Conservation (phyloP, 2,797 vertebrate genomes). For the Acanthiza pusilla region DNA sequence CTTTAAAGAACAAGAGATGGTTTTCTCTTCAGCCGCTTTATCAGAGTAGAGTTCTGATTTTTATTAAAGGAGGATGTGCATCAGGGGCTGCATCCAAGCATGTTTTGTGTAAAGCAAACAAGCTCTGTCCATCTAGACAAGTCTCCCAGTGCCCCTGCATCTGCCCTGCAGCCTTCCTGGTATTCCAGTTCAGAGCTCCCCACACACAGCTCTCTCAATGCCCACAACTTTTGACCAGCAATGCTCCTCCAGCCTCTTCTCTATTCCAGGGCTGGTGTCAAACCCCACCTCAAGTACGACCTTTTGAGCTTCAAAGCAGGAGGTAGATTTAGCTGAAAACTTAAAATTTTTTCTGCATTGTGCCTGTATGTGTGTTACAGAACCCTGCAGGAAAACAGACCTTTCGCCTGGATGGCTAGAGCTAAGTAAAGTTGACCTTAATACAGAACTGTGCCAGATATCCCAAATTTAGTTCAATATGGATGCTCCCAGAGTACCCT, state of each 20-base stretch:
- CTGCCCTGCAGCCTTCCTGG: neutral
- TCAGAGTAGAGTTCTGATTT: neutral
- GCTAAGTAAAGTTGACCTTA: slow-evolving; percentile 35
- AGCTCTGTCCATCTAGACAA: neutral
- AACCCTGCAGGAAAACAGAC: slow-evolving; percentile 2
- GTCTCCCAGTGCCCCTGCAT: neutral
- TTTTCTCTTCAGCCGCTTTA: slow-evolving; percentile 31
- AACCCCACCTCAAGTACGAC: neutral
- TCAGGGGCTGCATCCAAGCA: neutral
- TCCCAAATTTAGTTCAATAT: neutral
- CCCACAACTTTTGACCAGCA: neutral
- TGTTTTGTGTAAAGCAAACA: neutral
- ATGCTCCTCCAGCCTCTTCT: neutral
- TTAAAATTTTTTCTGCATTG: neutral
- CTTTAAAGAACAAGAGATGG: slow-evolving; percentile 33
- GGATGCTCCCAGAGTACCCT: neutral
- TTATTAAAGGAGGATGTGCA: slow-evolving; percentile 2
- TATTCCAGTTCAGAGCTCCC: neutral
- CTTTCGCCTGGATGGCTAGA: neutral
- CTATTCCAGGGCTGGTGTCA: neutral
- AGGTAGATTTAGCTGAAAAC: slow-evolving; percentile 21
- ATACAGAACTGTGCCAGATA: slow-evolving; percentile 26
- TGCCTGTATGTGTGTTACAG: neutral
- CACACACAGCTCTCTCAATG: neutral
- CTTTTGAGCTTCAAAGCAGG: slow-evolving; percentile 37